phyloP scores from a whole-genome alignment of 2,888 invertebrate species.

The Marronus borbonicus region DNA sequence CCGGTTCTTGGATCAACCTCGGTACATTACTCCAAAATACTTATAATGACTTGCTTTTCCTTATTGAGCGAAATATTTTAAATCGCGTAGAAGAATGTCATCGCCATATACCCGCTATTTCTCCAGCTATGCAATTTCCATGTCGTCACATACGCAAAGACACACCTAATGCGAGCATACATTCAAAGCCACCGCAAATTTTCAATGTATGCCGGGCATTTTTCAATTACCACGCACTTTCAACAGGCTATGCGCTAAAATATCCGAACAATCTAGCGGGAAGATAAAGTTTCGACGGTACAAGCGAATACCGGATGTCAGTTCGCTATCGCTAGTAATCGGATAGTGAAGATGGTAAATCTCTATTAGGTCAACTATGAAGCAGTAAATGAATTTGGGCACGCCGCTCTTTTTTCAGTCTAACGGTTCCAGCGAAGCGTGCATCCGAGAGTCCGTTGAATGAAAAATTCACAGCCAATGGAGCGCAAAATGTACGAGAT shows the following conservation, averaged over 20 bases:
- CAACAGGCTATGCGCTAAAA: neutral
- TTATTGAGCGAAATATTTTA: no score
- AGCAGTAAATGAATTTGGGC: constrained; percentile 29
- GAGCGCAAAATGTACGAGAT: constrained; percentile 29
- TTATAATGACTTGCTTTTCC: no score
- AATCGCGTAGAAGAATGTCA: no score
- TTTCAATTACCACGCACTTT: neutral
- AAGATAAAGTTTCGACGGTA: neutral
- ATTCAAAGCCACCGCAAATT: no score
- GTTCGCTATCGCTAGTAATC: constrained; percentile 6
- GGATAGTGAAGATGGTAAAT: constrained; percentile 26
- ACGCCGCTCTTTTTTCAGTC: neutral
- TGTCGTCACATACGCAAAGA: no score
- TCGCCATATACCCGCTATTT: no score
- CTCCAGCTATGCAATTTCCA: no score
- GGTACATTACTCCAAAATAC: no score
- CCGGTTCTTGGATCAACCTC: no score
- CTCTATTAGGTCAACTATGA: constrained; percentile 36
- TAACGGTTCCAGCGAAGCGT: neutral
- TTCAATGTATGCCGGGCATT: neutral
- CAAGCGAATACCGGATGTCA: neutral
- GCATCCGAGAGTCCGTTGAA: constrained; percentile 15
- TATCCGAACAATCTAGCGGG: neutral
- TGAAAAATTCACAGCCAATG: constrained; percentile 38
- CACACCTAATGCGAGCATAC: no score